Evolutionary conservation across 2,888 invertebrate genomes (phyloP).

Genomic region (Philonicus albiceps): DNA sequence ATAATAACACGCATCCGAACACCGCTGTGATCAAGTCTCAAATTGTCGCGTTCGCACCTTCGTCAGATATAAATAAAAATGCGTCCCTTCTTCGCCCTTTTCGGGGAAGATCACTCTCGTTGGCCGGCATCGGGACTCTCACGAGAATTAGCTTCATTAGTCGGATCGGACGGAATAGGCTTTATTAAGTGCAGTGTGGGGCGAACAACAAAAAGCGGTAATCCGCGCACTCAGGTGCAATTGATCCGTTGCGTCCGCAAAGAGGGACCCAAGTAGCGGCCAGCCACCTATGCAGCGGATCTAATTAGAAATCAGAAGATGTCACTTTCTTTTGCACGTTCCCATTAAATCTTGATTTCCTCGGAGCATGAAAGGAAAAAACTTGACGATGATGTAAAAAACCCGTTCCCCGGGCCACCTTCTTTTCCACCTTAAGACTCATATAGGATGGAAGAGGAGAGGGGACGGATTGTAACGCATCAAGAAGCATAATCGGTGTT

Average conservation of each 20-base stretch:
- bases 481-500: not conserved
- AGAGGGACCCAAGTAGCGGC: not conserved
- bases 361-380: not conserved
- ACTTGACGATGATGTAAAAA: not conserved
- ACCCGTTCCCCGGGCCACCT: not conserved
- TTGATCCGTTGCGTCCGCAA: not conserved
- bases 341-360: slow-evolving; percentile 31
- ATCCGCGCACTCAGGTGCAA: not conserved
- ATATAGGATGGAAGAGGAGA: not conserved
- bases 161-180: not conserved
- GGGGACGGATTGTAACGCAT: not conserved
- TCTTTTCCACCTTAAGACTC: not conserved
- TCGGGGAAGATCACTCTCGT: not conserved
- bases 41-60: not conserved
- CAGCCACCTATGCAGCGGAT: slow-evolving; percentile 15
- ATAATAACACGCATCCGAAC: not conserved
- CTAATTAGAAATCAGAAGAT: slow-evolving; percentile 32
- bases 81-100: not conserved
- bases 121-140: not conserved
- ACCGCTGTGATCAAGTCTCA: not conserved
- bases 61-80: not conserved
- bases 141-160: slow-evolving; percentile 19
- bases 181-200: not conserved
- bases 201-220: not conserved
- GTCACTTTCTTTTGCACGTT: slow-evolving; percentile 38